Evolutionary conservation across 2,888 invertebrate species (phyloP).

Genomic region (Glaucopsyche alexis): DNA sequence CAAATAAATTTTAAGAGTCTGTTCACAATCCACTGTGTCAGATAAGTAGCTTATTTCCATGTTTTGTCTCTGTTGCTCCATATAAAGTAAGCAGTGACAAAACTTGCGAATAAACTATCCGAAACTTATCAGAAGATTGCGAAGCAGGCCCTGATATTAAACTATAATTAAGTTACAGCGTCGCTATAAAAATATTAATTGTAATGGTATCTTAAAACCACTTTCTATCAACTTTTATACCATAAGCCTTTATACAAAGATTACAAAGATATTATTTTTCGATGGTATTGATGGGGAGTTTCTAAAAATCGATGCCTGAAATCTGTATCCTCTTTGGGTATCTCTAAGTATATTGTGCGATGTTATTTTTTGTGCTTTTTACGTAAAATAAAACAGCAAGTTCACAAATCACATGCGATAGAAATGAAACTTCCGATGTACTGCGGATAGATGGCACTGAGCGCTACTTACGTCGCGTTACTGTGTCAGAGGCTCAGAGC

Average conservation of each 20-base stretch:
- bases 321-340: neutral
- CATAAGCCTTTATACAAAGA: neutral
- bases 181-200: constrained; percentile 15
- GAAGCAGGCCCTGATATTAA: neutral
- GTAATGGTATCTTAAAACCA: neutral
- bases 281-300: neutral
- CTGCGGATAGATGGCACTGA: neutral
- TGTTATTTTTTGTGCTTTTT: constrained; percentile 12
- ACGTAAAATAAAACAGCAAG: neutral
- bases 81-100: no score
- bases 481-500: no score
- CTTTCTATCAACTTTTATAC: neutral
- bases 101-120: no score
- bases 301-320: neutral
- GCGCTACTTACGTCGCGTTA: neutral
- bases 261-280: neutral
- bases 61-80: no score
- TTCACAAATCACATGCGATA: neutral
- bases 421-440: neutral
- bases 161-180: neutral
- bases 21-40: no score
- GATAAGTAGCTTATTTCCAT: no score
- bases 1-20: neutral
- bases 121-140: no score
- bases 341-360: constrained; percentile 28